Base-by-base conservation (phyloP, 1,140 invertebrate species). In the Heterodera schachtii region DNA sequence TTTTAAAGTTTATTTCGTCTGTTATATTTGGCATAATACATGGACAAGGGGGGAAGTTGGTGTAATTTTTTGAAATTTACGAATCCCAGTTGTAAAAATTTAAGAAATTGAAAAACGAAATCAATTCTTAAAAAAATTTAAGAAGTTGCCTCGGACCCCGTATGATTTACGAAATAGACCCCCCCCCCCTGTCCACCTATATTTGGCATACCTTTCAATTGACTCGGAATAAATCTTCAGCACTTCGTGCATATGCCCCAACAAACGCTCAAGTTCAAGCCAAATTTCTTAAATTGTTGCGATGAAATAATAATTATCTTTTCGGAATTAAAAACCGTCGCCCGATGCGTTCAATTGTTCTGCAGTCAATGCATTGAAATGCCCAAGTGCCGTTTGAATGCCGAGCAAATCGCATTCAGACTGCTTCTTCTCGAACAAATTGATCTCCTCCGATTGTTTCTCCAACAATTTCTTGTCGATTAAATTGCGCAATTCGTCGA, bases 401-500 rank as follows among this genome's bases (percentile, higher is more conserved):
- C 70, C 77, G 70, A 78, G 49, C 31, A 78, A 69, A 16, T 78
- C 44, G 7, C 47, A 44, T 16, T 78, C 77, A 11, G 44, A 1
- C n/a, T 11, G 77, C 19, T 78, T 21, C 70, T 78, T 66, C 31
- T 31, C 31, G 31, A 31, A 52, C 6, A 52, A 52, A 52, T 52
- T 52, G 49, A 31, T 31, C 31, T 31, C 31, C 31, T 31, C 31
- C 0, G 31, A 31, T 31, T 31, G 31, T 31, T 31, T 31, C 31
- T 31, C 31, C 31, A 1, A 31, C 31, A 31, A 31, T 31, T 31
- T 31, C 31, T 31, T 31, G 5, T 69, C 46, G 41, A 66, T 60
- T n/a, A 78, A 78, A 46, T 69, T 64, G 21, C 77, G 77, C 31
- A 78, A 70, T 44, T 71, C 77, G 43, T 78, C 77, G 19, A 78